phyloP scores from a whole-genome alignment of 2,888 invertebrate species.

The Mellilla xanthometata region DNA sequence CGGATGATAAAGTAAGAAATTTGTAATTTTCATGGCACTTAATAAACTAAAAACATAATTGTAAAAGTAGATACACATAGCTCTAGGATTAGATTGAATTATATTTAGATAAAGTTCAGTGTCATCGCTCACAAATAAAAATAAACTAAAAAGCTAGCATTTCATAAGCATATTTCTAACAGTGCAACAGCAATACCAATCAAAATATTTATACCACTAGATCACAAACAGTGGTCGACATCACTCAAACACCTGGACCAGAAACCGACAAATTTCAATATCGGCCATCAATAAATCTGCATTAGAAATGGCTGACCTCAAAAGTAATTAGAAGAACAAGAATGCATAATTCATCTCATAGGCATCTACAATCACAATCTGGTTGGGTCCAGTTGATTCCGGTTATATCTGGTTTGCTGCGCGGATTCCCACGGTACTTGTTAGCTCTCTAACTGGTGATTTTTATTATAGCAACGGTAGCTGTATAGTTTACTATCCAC shows the following conservation, averaged over 20 bases:
- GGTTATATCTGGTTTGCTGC: slow-evolving; percentile 31
- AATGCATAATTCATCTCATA: slow-evolving; percentile 34
- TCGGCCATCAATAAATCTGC: slow-evolving; percentile 21
- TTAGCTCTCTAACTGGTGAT: slow-evolving; percentile 33
- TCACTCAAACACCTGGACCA: slow-evolving; percentile 16
- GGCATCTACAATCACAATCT: slow-evolving; percentile 16
- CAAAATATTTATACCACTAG: no score
- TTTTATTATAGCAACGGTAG: slow-evolving; percentile 19
- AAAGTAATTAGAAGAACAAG: slow-evolving; percentile 35
- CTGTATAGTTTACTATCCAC: no score
- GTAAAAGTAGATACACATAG: no score
- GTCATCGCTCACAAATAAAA: no score
- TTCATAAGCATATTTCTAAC: no score
- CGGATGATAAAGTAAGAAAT: no score
- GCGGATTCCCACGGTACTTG: slow-evolving; percentile 34
- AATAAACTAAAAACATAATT: no score
- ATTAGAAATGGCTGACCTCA: slow-evolving; percentile 34
- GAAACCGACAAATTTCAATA: slow-evolving; percentile 28
- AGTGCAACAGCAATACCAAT: no score
- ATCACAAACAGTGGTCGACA: slow-evolving; percentile 1
- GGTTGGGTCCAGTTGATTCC: slow-evolving; percentile 10
- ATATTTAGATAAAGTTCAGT: no score
- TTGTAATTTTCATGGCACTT: no score
- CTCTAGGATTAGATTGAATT: no score
- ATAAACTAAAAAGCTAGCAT: no score